A percentile compares a stretch with the other conserved stretches of the same genome.
Evolutionary conservation across 2,113 vertebrate species (phyloP).

Genomic region (Psilopogon haemacephalus): DNA sequence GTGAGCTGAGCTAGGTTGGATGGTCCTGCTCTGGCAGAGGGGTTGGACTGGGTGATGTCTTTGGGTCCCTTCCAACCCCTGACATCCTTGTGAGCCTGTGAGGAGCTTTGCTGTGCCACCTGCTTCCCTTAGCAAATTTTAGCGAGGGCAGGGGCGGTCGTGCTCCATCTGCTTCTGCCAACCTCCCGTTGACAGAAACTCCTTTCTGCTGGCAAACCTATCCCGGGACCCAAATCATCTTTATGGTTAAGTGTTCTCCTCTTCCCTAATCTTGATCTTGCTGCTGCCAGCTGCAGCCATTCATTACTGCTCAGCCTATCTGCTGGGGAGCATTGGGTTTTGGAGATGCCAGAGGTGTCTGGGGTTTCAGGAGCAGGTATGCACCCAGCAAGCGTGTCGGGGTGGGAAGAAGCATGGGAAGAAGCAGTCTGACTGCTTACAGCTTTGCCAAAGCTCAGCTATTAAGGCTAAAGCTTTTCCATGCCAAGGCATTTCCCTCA

Average conservation of each 20-base stretch:
- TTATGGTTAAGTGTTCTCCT: background rate
- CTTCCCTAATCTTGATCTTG: constrained; percentile 18
- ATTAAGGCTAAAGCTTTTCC: constrained; percentile 47
- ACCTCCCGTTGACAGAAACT: background rate
- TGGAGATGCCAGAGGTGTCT: constrained; percentile 8
- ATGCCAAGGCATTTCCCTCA: constrained; percentile 44
- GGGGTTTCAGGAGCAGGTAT: background rate
- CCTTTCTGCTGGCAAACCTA: constrained; percentile 22
- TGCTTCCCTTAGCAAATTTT: too few species aligned
- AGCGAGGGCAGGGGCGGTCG: background rate
- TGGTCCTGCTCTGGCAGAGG: too few species aligned
- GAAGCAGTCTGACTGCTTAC: constrained; percentile 52
- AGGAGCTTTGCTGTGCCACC: background rate
- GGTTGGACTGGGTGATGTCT: too few species aligned
- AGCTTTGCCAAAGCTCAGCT: constrained; percentile 45
- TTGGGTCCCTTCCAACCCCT: too few species aligned
- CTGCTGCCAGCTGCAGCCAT: background rate
- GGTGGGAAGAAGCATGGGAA: too few species aligned
- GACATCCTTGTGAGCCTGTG: too few species aligned
- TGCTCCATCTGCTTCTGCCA: background rate
- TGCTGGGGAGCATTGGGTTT: background rate
- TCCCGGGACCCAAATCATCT: constrained; percentile 10
- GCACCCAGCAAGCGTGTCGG: background rate
- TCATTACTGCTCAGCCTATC: constrained; percentile 32
- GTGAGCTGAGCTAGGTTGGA: too few species aligned